These are phyloP conservation scores for Botia almorhae DNA, from an alignment of 2,797 vertebrate genomes.

Conservation along the genomic window DNA sequence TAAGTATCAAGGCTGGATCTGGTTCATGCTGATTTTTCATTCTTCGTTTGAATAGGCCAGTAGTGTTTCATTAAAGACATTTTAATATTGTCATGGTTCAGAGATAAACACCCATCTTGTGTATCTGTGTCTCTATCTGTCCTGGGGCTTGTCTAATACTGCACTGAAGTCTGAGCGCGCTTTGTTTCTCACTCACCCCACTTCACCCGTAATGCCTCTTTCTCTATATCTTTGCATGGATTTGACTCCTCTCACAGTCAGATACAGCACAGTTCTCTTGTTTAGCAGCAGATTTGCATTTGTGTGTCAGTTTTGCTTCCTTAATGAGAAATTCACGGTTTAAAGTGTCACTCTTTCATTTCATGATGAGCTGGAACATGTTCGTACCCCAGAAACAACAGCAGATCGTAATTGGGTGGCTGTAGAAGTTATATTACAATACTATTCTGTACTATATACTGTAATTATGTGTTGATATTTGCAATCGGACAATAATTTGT, in stretches of 20 bases:
- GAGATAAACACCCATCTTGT: slow-evolving; percentile 6
- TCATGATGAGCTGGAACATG: neutral
- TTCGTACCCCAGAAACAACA: neutral
- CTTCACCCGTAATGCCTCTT: neutral
- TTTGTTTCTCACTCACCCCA: neutral
- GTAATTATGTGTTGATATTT: no score
- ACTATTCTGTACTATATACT: no score
- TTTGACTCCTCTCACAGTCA: slow-evolving; percentile 8
- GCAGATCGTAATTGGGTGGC: no score
- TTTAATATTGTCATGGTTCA: slow-evolving; percentile 5
- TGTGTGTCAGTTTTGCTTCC: slow-evolving; percentile 25
- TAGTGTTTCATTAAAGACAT: slow-evolving; percentile 1
- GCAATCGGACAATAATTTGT: no score
- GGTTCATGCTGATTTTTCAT: neutral
- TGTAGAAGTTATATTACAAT: no score
- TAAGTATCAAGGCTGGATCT: no score
- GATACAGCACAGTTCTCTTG: slow-evolving; percentile 21
- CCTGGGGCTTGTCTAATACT: slow-evolving; percentile 22
- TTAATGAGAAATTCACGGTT: slow-evolving; percentile 12
- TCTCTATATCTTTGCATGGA: slow-evolving; percentile 10
- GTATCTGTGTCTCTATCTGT: slow-evolving; percentile 35
- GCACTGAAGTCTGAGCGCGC: neutral
- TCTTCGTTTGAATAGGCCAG: neutral
- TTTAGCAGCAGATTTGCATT: neutral
- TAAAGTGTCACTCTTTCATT: neutral